Evolutionary conservation across 92 coral and sea anemone genomes (phyloP).

Genomic region (Palythoa grandis): DNA sequence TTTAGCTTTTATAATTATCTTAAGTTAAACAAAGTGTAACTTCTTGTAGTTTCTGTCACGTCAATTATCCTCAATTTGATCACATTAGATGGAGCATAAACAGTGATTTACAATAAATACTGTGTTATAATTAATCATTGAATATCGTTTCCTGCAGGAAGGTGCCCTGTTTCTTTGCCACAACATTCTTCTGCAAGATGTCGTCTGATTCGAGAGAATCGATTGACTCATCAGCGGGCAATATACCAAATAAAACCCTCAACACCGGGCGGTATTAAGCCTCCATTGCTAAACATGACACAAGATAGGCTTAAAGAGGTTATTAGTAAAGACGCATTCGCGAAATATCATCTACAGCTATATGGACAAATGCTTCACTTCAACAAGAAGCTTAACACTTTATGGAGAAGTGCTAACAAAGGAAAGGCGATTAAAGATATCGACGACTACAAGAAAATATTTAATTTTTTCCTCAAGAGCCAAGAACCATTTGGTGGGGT

Average conservation of each 20-base stretch:
- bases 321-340: background rate
- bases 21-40: too few relatives aligned
- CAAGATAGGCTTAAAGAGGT: background rate
- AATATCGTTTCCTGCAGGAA: background rate
- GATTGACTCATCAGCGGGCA: background rate
- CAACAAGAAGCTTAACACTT: background rate
- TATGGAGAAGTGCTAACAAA: background rate
- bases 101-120: too few relatives aligned
- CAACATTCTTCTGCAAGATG: background rate
- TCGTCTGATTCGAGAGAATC: slow-evolving; percentile 6
- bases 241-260: slow-evolving; percentile 9
- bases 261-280: background rate
- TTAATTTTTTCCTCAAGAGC: background rate
- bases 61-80: too few relatives aligned
- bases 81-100: too few relatives aligned
- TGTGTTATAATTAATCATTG: too few relatives aligned
- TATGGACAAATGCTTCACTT: background rate
- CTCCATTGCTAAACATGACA: background rate
- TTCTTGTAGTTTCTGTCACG: too few relatives aligned
- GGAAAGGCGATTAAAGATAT: background rate
- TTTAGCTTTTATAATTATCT: too few relatives aligned
- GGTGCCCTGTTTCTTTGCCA: slow-evolving; percentile 13
- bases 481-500: slow-evolving; percentile 9
- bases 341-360: background rate
- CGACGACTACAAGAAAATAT: background rate